phyloP scores from a whole-genome alignment of 2,888 invertebrate species.

The Neocrepidodera transversa region DNA sequence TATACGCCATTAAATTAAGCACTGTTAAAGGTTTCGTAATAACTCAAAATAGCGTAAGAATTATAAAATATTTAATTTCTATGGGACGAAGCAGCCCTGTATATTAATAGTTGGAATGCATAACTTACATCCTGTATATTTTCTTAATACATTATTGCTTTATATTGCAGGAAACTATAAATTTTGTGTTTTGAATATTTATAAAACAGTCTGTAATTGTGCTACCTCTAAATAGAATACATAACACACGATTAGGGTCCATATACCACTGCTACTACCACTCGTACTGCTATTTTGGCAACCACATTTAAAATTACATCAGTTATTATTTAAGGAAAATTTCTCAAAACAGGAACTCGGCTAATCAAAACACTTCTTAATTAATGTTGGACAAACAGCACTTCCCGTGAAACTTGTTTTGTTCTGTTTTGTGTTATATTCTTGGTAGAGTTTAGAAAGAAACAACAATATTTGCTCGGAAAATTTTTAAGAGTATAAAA shows the following conservation, averaged over 20 bases:
- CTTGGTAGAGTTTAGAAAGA: conserved; percentile 1
- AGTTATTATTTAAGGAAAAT: conserved; percentile 32
- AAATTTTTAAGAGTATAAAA: background rate
- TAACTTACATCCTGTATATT: too few species aligned
- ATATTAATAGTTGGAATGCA: too few species aligned
- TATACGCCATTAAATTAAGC: too few species aligned
- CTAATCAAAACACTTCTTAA: conserved; percentile 31
- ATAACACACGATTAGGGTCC: background rate
- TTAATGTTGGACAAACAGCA: conserved; percentile 31
- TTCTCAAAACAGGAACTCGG: conserved; percentile 31
- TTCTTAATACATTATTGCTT: too few species aligned
- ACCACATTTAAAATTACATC: conserved; percentile 32
- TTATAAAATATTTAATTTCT: too few species aligned
- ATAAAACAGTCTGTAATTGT: too few species aligned
- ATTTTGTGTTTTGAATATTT: too few species aligned
- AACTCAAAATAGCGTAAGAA: too few species aligned
- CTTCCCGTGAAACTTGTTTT: conserved; percentile 24
- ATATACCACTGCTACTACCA: background rate
- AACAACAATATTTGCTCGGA: conserved; percentile 14
- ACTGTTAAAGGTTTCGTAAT: too few species aligned
- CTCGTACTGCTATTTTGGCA: conserved; percentile 14
- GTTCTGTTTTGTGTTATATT: conserved; percentile 17
- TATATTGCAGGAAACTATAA: too few species aligned
- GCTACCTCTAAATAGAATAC: conserved; percentile 5
- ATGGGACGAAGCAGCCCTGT: too few species aligned